These are phyloP conservation scores for Cataglyphis altisquamis DNA, from an alignment of 2,888 invertebrate genomes.

Conservation along the genomic window DNA sequence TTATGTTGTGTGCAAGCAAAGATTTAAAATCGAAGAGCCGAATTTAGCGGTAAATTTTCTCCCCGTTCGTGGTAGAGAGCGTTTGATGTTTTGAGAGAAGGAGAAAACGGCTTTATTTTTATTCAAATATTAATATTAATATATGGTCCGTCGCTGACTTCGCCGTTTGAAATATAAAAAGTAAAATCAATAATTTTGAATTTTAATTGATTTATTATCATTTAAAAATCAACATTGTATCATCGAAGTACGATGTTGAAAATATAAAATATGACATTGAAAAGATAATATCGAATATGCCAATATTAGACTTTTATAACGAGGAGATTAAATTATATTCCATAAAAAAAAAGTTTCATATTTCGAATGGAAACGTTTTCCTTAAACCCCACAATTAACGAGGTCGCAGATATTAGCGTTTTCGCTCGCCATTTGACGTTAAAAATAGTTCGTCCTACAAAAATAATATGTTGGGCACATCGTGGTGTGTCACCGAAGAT, in stretches of 20 bases:
- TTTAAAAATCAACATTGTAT: neutral
- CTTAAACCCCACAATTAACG: neutral
- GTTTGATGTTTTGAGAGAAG: neutral
- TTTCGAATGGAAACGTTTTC: constrained; percentile 2
- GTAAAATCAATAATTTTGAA: neutral
- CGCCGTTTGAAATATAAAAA: neutral
- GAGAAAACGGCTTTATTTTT: neutral
- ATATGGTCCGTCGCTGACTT: neutral
- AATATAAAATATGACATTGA: neutral
- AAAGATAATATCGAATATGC: neutral
- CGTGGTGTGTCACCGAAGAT: neutral
- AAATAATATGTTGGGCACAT: constrained; percentile 39
- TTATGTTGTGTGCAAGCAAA: constrained; percentile 14
- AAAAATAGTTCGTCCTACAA: neutral
- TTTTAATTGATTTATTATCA: neutral
- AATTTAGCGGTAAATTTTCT: constrained; percentile 29
- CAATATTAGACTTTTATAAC: neutral
- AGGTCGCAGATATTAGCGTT: neutral
- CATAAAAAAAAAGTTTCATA: neutral
- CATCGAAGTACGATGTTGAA: neutral
- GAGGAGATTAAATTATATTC: neutral
- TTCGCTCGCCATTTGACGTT: neutral
- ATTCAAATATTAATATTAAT: constrained; percentile 28
- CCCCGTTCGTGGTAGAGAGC: neutral
- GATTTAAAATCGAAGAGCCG: neutral